These are phyloP conservation scores for Leucophenga montana DNA, from an alignment of 2,888 invertebrate species.

Conservation along the genomic window DNA sequence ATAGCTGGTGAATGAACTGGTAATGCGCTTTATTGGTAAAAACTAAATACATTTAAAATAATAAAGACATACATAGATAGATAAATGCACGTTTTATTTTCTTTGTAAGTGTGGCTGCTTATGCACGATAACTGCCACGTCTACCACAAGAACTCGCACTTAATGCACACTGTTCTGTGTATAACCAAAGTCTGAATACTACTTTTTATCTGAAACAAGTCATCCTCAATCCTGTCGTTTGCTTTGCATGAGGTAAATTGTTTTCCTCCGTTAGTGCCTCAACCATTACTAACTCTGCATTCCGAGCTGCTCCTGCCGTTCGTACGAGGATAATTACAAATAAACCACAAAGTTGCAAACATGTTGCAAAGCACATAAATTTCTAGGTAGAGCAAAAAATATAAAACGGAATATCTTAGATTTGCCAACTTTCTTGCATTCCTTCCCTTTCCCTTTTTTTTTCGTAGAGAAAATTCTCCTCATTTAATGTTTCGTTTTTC, in stretches of 20 bases:
- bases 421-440: conserved; percentile 1
- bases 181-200: not conserved
- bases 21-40: conserved; percentile 13
- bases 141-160: conserved; percentile 1
- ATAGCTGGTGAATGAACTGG: not conserved
- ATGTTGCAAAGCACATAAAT: conserved; percentile 47
- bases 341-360: conserved; percentile 65
- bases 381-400: conserved; percentile 46
- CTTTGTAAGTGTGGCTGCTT: not conserved
- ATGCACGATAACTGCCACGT: not conserved
- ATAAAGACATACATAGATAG: not conserved
- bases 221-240: conserved; percentile 19
- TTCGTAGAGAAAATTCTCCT: too few species aligned
- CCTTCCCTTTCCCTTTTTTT: too few species aligned
- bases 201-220: not conserved
- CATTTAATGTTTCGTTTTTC: not conserved
- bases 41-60: conserved; percentile 6
- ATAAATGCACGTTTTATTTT: not conserved
- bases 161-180: not conserved
- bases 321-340: conserved; percentile 61
- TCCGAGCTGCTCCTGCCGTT: conserved; percentile 35
- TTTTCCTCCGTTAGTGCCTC: conserved; percentile 37
- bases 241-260: conserved; percentile 46
- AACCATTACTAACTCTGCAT: conserved; percentile 42
- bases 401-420: conserved; percentile 24